These are phyloP conservation scores for Cygnus olor DNA, from an alignment of 2,797 vertebrate species.

Conservation along the genomic window DNA sequence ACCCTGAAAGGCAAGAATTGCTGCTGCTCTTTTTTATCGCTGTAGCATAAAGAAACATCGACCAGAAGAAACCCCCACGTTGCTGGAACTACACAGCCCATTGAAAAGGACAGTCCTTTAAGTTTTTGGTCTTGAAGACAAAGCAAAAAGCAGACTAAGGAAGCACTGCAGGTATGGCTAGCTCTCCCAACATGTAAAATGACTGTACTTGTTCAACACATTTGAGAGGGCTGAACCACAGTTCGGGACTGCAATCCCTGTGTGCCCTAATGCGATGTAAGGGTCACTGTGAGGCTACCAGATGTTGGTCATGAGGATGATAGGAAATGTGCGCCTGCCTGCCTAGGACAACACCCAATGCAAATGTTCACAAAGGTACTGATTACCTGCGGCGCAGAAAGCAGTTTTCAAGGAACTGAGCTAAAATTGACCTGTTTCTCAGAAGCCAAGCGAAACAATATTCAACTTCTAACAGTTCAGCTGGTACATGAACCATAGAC, in stretches of 20 bases:
- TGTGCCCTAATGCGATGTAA: background rate
- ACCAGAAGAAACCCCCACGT: background rate
- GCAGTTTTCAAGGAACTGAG: background rate
- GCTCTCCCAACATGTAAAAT: background rate
- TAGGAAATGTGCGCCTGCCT: background rate
- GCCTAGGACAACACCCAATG: background rate
- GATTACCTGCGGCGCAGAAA: background rate
- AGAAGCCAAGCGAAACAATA: background rate
- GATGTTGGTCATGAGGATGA: background rate
- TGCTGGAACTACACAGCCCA: background rate
- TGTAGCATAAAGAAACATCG: background rate
- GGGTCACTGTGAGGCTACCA: fast-evolving
- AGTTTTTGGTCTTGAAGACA: background rate
- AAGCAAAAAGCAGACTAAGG: background rate
- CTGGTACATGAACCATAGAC: background rate
- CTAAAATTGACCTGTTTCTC: background rate
- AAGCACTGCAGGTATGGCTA: background rate
- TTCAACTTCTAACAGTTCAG: background rate
- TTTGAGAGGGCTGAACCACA: background rate
- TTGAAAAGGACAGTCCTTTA: background rate
- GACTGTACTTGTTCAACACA: fast-evolving
- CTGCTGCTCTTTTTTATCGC: background rate
- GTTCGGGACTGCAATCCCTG: background rate
- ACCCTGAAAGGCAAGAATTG: background rate
- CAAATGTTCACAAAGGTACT: background rate